phyloP scores from a whole-genome alignment of 2,888 invertebrate species.

The Pogonocherus hispidulus region DNA sequence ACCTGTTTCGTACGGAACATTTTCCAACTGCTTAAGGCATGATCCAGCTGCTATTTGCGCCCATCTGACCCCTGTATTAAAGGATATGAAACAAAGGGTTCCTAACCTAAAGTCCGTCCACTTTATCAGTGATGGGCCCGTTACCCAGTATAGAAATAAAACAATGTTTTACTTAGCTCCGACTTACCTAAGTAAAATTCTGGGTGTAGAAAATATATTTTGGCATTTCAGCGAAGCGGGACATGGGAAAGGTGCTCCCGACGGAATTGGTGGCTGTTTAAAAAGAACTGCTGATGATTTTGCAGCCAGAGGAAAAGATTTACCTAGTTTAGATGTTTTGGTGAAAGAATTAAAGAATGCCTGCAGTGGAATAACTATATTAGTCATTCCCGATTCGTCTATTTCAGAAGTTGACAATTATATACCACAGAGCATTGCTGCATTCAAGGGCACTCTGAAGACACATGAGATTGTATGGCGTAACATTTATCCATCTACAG shows the following conservation, averaged over 20 bases:
- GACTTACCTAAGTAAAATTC: constrained; percentile 22
- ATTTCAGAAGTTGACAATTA: not conserved
- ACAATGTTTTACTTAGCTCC: constrained; percentile 32
- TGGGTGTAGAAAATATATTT: constrained; percentile 15
- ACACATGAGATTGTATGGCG: constrained; percentile 11
- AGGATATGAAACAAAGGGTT: constrained; percentile 19
- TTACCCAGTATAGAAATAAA: constrained; percentile 35
- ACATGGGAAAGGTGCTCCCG: constrained; percentile 38
- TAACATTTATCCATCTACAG: not conserved
- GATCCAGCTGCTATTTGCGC: constrained; percentile 37
- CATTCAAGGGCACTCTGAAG: constrained; percentile 21
- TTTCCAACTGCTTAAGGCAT: constrained; percentile 33
- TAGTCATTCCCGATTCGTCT: constrained; percentile 2
- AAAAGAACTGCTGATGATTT: constrained; percentile 33
- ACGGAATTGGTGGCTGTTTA: constrained; percentile 33
- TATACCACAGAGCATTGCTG: not conserved
- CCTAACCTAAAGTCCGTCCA: constrained; percentile 32
- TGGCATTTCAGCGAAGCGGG: constrained; percentile 36
- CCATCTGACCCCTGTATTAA: constrained; percentile 31
- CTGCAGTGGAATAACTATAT: constrained; percentile 27
- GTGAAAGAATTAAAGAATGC: constrained; percentile 16
- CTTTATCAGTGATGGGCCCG: constrained; percentile 38
- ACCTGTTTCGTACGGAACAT: constrained; percentile 26
- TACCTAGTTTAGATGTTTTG: constrained; percentile 27
- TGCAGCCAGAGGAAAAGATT: constrained; percentile 25